Evolutionary conservation across 2,113 vertebrate genomes (phyloP), one percentile per base, ranked within the genome.

Genomic region (Mola mola): DNA sequence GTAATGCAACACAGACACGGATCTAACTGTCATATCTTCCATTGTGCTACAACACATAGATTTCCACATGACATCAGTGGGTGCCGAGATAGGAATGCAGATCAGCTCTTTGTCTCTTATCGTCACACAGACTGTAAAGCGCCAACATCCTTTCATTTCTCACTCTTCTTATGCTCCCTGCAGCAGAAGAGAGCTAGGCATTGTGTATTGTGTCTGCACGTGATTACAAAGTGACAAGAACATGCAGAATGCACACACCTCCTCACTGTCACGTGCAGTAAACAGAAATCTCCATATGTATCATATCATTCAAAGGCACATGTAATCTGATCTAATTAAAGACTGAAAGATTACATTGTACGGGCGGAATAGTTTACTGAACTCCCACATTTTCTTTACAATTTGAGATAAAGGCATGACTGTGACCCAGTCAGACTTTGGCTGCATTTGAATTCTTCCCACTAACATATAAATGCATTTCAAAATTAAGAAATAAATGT

Each of bases 261-360:
- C 42, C 34, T 56, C 58, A 49, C 33, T 17, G 46, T 80, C 77
- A 75, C 50, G 34, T 66, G 64, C 53, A 37, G 41, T 48, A 74
- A 76, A 83, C 74, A 67, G 13, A 57, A 34, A 33, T 60, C 47
- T 44, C 57, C 28, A 43, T 26, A 49, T 51, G 36, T 25, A 50
- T 80, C 59, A 38, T 41, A 56, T 70, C 36, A 78, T 78, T 70
- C 57, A 64, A 73, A 62, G 33, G 66, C 52, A 61, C 51, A 21
- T 15, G 47, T 55, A 72, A 84, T 78, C 70, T 64, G 43, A 70
- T 84, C 55, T 66, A 75, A 73, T 82, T 75, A 82, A 64, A 84
- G 66, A 73, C 47, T 47, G 62, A 57, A 40, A 72, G 63, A 82
- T 68, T 49, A 13, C 28, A 66, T 44, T 75, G 47, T 63, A 72